These are phyloP conservation scores for Timema cristinae DNA, from an alignment of 2,888 invertebrate species.

Conservation along the genomic window DNA sequence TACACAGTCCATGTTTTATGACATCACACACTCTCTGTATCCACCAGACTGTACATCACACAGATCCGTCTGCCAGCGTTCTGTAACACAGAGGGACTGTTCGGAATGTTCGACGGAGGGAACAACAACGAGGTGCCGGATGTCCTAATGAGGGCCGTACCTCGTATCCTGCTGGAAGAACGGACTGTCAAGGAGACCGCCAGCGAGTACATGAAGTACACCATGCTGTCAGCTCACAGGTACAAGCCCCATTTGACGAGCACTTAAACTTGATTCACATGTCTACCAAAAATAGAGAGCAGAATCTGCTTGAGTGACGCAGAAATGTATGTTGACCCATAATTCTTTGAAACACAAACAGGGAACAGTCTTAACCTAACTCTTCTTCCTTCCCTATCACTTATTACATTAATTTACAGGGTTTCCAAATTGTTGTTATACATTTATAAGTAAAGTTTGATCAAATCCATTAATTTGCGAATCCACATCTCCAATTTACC, in stretches of 20 bases:
- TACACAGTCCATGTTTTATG: too few relatives aligned
- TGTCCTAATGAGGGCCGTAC: constrained; percentile 68
- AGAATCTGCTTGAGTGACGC: too few relatives aligned
- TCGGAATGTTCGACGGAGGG: constrained; percentile 79
- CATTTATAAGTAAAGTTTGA: too few relatives aligned
- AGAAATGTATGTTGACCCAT: too few relatives aligned
- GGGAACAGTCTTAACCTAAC: too few relatives aligned
- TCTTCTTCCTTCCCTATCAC: not conserved
- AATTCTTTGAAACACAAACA: too few relatives aligned
- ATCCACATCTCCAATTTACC: too few relatives aligned
- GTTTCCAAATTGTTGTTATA: too few relatives aligned
- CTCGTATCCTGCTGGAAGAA: constrained; percentile 76
- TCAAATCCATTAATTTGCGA: too few relatives aligned
- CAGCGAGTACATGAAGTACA: constrained; percentile 79
- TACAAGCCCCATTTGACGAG: constrained; percentile 27
- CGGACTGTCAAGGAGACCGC: constrained; percentile 75
- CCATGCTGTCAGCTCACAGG: constrained; percentile 73
- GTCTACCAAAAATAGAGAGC: too few relatives aligned
- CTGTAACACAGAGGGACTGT: constrained; percentile 74
- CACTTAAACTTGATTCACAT: too few relatives aligned
- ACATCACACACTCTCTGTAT: not conserved
- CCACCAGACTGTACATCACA: constrained; percentile 61
- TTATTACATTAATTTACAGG: not conserved
- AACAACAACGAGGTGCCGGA: constrained; percentile 65
- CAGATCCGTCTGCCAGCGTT: constrained; percentile 75